Percentiles rank a stretch among this genome's conserved stretches.
These are phyloP conservation scores for Prochilodus magdalenae DNA, from an alignment of 2,113 vertebrate genomes.

Conservation along the genomic window DNA sequence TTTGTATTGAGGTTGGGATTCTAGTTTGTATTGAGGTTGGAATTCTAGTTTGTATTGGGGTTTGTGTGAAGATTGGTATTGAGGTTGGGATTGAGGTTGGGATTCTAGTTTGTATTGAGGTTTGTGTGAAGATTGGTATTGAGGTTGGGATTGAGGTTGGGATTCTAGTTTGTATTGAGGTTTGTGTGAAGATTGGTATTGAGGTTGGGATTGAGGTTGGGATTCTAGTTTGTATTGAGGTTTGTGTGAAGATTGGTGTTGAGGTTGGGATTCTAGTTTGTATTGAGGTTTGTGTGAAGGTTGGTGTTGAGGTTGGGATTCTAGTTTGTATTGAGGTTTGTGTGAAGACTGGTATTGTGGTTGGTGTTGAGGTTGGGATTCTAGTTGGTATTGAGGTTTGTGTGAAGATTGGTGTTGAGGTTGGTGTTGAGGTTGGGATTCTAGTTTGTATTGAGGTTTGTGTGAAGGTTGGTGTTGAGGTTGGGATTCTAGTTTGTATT, in stretches of 20 bases:
- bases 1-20: too few relatives aligned
- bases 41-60: too few relatives aligned
- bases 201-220: not conserved
- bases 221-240: not conserved
- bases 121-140: not conserved
- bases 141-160: not conserved
- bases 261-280: not conserved
- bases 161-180: too few relatives aligned
- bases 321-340: too few relatives aligned
- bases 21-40: too few relatives aligned
- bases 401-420: too few relatives aligned
- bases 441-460: too few relatives aligned
- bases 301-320: not conserved
- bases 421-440: not conserved
- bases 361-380: not conserved
- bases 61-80: too few relatives aligned
- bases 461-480: not conserved
- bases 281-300: too few relatives aligned
- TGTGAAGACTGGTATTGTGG: too few relatives aligned
- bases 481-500: not conserved
- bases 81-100: not conserved
- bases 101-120: not conserved
- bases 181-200: not conserved
- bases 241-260: not conserved
- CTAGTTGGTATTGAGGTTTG: not conserved